Evolutionary conservation across 2,888 invertebrate genomes (phyloP), one percentile per base, ranked within the genome.

Genomic region (Pterostichus madidus): DNA sequence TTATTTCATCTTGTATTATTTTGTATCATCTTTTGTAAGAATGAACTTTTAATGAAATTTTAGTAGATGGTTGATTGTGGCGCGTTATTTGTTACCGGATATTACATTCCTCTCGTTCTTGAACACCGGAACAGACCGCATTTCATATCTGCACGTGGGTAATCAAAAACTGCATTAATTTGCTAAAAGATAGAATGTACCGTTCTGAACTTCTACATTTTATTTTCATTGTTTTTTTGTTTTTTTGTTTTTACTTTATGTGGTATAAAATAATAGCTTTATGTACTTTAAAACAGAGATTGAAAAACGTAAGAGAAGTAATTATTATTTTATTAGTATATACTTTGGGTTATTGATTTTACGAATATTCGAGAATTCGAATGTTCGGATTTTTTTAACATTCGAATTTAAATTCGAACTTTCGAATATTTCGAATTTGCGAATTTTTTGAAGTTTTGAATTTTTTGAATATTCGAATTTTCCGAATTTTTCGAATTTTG

Each of bases 11-110:
- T 31, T 39, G n/a, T n/a, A 61, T 61, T 61, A 32, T 61, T 61
- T 32, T 61, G 61, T 32, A 61, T 32, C 61, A 5, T 32, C 32
- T n/a, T 61, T 32, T 61, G 31, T 32, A n/a, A n/a, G 32, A 32
- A 31, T 61, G 61, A 61, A 61, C 61, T 61, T 61, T 61, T 61
- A 61, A 61, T 61, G 61, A 61, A 61, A 61, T 61, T 61, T 61
- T 61, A 31, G 61, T 61, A 61, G 61, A 56, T 56, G 56, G 56
- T 56, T 17, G 56, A 32, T 61, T 61, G 5, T 31, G 13, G 5
- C 39, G 68, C 8, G 13, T 15, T 68, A 68, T 68, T 68, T 68
- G 68, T 68, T 68, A 68, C 68, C 68, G 68, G 68, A 68, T 68
- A 68, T 68, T 68, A 68, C 44, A 44, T 68, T 68, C 39, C 68